Evolutionary conservation across 2,888 invertebrate species (phyloP).

Genomic region (Agrenia bidenticulata): DNA sequence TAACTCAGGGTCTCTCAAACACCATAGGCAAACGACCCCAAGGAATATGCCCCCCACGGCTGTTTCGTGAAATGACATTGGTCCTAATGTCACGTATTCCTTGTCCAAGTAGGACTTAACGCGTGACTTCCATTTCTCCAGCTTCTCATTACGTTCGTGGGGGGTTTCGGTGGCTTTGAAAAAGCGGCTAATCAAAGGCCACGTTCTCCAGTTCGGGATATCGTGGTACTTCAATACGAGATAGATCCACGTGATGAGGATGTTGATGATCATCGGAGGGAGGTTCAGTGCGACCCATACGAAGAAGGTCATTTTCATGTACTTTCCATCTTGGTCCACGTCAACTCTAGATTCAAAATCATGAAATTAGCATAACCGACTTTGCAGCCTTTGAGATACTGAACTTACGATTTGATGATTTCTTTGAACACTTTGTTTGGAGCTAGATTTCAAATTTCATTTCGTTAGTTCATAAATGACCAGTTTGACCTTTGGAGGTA

Average conservation of each 20-base stretch:
- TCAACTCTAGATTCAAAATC: conserved; percentile 46
- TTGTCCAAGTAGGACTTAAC: conserved; percentile 20
- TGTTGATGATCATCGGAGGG: conserved; percentile 43
- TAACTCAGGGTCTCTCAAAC: conserved; percentile 39
- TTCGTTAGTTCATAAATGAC: no score
- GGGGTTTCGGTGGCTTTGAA: background rate
- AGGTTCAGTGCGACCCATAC: conserved; percentile 50
- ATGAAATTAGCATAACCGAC: background rate
- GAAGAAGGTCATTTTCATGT: conserved; percentile 45
- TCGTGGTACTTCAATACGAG: conserved; percentile 43
- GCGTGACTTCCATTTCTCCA: conserved; percentile 26
- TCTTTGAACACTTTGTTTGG: conserved; percentile 47
- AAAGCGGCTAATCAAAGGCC: background rate
- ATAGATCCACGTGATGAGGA: conserved; percentile 46
- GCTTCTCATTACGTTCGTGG: background rate
- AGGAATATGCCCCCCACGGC: conserved; percentile 33
- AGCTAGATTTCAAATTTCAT: no score
- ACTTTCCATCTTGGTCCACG: conserved; percentile 44
- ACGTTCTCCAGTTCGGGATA: conserved; percentile 26
- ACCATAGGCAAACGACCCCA: conserved; percentile 35
- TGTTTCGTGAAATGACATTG: conserved; percentile 39
- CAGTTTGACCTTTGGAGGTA: no score
- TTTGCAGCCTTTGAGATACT: background rate
- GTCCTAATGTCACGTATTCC: conserved; percentile 41
- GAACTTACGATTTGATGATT: conserved; percentile 31